These are phyloP conservation scores for Nomada hirtipes DNA, from an alignment of 2,888 invertebrate species.

Conservation along the genomic window DNA sequence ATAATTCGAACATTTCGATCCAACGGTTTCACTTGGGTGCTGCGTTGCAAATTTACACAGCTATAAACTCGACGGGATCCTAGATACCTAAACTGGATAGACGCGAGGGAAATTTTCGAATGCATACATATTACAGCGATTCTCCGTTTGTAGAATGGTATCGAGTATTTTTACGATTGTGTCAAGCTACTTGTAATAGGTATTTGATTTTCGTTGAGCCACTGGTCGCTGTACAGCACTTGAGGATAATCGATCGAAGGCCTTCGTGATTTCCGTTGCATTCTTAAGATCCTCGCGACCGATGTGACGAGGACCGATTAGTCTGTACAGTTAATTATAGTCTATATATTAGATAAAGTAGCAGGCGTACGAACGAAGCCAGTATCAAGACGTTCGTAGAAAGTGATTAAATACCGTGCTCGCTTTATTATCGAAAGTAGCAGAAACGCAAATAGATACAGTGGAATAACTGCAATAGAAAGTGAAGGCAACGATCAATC, in stretches of 20 bases:
- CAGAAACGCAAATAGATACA: constrained; percentile 31
- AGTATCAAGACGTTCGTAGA: constrained; percentile 17
- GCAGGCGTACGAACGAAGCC: constrained; percentile 17
- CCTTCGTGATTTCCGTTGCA: constrained; percentile 63
- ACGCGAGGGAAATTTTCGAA: not conserved
- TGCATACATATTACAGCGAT: not conserved
- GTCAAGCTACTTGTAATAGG: constrained; percentile 52
- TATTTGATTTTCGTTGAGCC: constrained; percentile 52
- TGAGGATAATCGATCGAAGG: constrained; percentile 55
- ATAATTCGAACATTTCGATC: not conserved
- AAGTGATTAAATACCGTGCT: constrained; percentile 32
- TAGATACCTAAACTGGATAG: not conserved
- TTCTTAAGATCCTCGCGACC: constrained; percentile 21
- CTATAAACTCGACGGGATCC: not conserved
- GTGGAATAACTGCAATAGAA: constrained; percentile 39
- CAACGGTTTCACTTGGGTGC: constrained; percentile 32
- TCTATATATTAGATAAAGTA: not conserved
- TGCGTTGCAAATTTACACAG: not conserved
- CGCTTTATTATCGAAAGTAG: constrained; percentile 45
- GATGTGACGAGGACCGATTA: too few species aligned
- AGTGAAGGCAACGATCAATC: constrained; percentile 27
- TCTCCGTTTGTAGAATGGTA: not conserved
- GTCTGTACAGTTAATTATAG: too few species aligned
- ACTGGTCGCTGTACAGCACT: constrained; percentile 60
- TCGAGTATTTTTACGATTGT: constrained; percentile 39